phyloP scores from a whole-genome alignment of 2,888 invertebrate genomes.

The Scaptomyza cyrtandrae region DNA sequence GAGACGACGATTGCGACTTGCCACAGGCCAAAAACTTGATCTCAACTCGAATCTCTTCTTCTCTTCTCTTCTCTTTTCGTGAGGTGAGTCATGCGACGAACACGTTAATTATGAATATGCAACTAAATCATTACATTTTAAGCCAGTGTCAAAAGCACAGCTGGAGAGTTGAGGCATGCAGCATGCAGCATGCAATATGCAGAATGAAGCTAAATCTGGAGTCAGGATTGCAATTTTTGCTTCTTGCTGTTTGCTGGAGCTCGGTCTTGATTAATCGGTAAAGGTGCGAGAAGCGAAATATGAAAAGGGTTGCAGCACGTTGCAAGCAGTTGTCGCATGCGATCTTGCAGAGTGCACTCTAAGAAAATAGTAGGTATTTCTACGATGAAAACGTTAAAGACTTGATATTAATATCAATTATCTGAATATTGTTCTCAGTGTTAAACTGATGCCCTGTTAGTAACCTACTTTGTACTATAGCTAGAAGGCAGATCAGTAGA shows the following conservation, averaged over 20 bases:
- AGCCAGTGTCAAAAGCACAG: conserved; percentile 81
- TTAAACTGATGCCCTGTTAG: conserved; percentile 42
- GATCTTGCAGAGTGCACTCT: conserved; percentile 22
- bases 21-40: conserved; percentile 36
- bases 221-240: background rate
- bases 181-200: background rate
- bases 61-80: background rate
- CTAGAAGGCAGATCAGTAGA: conserved; percentile 20
- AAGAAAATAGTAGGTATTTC: background rate
- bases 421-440: conserved; percentile 12
- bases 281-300: conserved; percentile 41
- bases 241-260: conserved; percentile 20
- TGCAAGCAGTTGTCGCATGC: conserved; percentile 43
- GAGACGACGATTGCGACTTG: conserved; percentile 69
- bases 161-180: conserved; percentile 55
- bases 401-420: too few relatives aligned
- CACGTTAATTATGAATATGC: conserved; percentile 80
- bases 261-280: conserved; percentile 79
- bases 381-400: too few relatives aligned
- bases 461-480: conserved; percentile 54
- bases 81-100: conserved; percentile 52
- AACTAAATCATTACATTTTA: conserved; percentile 83
- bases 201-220: background rate
- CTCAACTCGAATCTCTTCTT: background rate
- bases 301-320: conserved; percentile 34